Conservation (phyloP, 2,797 vertebrate genomes). For the Acanthurus lineatus region DNA sequence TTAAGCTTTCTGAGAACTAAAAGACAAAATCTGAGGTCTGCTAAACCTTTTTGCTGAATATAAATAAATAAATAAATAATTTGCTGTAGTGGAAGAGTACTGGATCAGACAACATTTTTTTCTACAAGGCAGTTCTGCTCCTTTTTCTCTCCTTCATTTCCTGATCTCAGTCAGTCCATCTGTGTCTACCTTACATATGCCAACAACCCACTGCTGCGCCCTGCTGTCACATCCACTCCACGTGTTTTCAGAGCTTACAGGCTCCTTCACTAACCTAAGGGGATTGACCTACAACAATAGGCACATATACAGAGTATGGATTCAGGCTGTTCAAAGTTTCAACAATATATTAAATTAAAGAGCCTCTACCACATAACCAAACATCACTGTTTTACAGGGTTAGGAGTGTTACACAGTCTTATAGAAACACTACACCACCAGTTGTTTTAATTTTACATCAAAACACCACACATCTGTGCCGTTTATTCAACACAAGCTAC, state of each 20-base stretch:
- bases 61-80: no score
- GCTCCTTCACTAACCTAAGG: conserved; percentile 14
- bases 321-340: not conserved
- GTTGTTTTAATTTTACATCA: not conserved
- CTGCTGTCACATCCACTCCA: conserved; percentile 37
- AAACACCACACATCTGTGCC: not conserved
- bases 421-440: no score
- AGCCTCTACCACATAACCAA: not conserved
- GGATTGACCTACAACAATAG: not conserved
- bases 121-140: not conserved
- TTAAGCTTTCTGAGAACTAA: not conserved
- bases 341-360: not conserved
- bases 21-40: not conserved
- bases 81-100: not conserved
- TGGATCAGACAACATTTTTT: not conserved
- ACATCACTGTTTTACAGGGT: not conserved
- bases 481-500: not conserved
- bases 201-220: conserved; percentile 48
- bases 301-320: not conserved
- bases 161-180: conserved; percentile 55
- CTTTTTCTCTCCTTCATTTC: conserved; percentile 23
- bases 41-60: not conserved
- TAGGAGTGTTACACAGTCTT: not conserved
- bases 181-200: conserved; percentile 34
- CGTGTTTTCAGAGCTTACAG: conserved; percentile 4